Evolutionary conservation across 2,888 invertebrate genomes (phyloP), one percentile per base, ranked within the genome.

Genomic region (Craniophora ligustri): DNA sequence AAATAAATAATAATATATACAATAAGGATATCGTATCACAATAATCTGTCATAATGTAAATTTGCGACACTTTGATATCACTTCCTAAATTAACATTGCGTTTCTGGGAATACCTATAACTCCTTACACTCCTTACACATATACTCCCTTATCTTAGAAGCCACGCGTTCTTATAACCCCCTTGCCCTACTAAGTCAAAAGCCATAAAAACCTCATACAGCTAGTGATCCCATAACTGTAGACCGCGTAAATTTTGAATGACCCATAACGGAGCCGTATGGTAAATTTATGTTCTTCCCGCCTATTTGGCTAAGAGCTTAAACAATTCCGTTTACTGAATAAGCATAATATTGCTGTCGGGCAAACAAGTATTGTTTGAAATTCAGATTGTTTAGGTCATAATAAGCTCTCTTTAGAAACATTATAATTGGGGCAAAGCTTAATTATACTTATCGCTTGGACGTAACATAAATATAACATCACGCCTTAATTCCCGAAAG

Each of bases 201-300:
- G 48, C 60, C 49, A 46, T 76, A 76, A 76, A 76, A 75, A 45
- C 56, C 48, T 21, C 55, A 65, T 65, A 67, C 58, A 36, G 46
- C 50, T 67, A 64, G 67, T 75, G 54, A 64, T 62, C 61, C 57
- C 61, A 48, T 58, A 65, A 44, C 64, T 55, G 51, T 66, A 51
- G 32, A 44, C 45, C 40, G 31, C 67, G 57, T 77, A 77, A 76
- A 77, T 69, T 71, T 68, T 44, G 46, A 67, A 77, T 65, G 76
- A 64, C 67, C 67, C 76, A 76, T 75, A 74, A 72, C 67, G 13
- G 19, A 40, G 55, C 47, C 59, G 38, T 71, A 51, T 44, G 32
- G 47, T 19, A 50, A 63, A 70, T 76, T 66, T 71, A 76, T 64
- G 60, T 53, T 41, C 59, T 53, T 41, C 36, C 3, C 47, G 64